Evolutionary conservation across 2,888 invertebrate genomes (phyloP).

Genomic region (Conomelus anceps): DNA sequence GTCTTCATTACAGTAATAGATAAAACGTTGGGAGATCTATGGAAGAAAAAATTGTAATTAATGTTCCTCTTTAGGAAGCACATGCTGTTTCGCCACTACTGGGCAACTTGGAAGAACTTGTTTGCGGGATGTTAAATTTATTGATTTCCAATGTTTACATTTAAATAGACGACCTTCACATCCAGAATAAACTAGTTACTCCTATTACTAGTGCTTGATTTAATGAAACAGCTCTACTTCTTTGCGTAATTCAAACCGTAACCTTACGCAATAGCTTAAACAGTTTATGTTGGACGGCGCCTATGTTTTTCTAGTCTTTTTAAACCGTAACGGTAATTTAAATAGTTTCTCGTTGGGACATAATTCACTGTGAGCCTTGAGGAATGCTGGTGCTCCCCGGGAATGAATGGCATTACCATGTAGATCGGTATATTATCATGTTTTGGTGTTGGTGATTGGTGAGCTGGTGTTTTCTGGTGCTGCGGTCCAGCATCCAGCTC

Average conservation of each 20-base stretch:
- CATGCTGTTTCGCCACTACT: neutral
- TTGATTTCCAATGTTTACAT: neutral
- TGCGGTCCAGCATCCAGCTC: neutral
- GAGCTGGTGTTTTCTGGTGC: neutral
- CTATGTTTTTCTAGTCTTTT: neutral
- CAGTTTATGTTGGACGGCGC: neutral
- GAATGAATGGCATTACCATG: neutral
- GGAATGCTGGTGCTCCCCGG: neutral
- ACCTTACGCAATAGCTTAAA: neutral
- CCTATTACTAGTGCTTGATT: neutral
- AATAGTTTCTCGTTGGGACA: neutral
- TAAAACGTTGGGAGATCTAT: neutral
- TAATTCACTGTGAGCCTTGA: neutral
- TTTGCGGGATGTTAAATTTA: neutral
- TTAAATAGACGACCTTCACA: neutral
- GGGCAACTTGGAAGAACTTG: neutral
- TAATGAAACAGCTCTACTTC: neutral
- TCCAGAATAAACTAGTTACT: neutral
- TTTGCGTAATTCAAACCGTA: neutral
- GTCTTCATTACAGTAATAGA: neutral
- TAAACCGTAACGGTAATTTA: neutral
- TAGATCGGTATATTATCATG: neutral
- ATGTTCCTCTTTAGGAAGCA: no score
- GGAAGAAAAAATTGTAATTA: neutral
- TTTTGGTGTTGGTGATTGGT: neutral